These are phyloP conservation scores for Acanthornis magna DNA, from an alignment of 2,797 vertebrate genomes.

Conservation along the genomic window DNA sequence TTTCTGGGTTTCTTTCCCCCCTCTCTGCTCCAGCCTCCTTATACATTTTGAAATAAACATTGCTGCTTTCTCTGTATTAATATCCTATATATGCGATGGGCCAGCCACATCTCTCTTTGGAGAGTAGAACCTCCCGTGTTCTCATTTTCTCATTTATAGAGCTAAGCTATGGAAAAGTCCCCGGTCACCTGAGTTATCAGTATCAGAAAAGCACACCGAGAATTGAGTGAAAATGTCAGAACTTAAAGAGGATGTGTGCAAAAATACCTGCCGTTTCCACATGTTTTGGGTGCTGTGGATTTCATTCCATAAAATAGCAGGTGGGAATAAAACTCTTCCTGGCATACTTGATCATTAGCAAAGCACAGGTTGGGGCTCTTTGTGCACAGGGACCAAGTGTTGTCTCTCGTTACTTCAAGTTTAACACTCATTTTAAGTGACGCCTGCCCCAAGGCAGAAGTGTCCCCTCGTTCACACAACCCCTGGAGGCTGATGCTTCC, in stretches of 20 bases:
- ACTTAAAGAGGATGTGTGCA: background rate
- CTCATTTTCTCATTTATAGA: conserved; percentile 26
- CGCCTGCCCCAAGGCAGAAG: background rate
- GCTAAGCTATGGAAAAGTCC: background rate
- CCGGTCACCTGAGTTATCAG: background rate
- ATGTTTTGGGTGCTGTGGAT: background rate
- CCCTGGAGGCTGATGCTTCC: background rate
- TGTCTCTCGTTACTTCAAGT: background rate
- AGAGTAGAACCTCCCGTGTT: background rate
- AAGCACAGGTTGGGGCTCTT: background rate
- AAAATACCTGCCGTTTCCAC: background rate
- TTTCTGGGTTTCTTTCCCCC: background rate
- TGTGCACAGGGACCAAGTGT: background rate
- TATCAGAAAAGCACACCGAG: background rate
- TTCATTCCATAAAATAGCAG: background rate
- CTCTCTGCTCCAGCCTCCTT: background rate
- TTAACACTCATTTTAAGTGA: background rate
- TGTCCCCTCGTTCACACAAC: background rate
- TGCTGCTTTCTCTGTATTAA: background rate
- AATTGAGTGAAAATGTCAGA: background rate
- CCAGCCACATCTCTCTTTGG: background rate
- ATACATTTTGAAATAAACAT: background rate
- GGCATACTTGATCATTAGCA: background rate
- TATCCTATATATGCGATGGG: background rate
- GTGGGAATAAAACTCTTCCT: background rate